Evolutionary conservation across 1,140 invertebrate species (phyloP), one percentile per base, ranked within the genome.

Genomic region (Aphis craccivora): DNA sequence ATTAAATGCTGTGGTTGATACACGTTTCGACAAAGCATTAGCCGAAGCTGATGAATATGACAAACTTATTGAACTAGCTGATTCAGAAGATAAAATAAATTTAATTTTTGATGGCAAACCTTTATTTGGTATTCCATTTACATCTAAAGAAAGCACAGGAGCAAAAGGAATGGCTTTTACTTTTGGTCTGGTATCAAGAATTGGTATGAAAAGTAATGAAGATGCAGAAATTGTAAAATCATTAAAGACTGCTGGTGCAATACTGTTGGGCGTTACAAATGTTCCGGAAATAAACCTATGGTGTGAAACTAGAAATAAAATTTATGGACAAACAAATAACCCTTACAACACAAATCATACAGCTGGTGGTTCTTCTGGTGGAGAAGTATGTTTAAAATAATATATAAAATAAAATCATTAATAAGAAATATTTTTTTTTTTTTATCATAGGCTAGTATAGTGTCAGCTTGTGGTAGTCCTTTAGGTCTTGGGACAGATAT

Each of bases 401-500:
- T 37, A 37, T 30, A 40, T 3, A 92, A 35, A 30, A 84, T 37
- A 40, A 76, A 76, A 20, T n/a, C 14, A 18, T n/a, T 76, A 6
- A 5, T 35, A n/a, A 76, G 30, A 89, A 89, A 1, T 37, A 55
- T 35, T 45, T n/a, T 30, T 84, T 45, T n/a, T 30, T 84, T 84
- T 35, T 55, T 87, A 37, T 95, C 96, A 0, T 95, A 97, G 94
- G 98, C 95, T 0, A 96, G 97, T 30, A 95, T 97, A 22, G 95
- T 97, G 5, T 95, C 98, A 35, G 96, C 97, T 22, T 96, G 98
- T 94, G 98, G 97, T 53, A 97, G 97, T 48, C 97, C 98, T 23
- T 96, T 99, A 94, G 98, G 99, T 6, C 95, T 99, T 76, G 98
- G 98, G 94, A 98, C 98, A 1, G 99, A 99, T 95, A 99, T 99